Conservation (phyloP, 1,140 invertebrate species). For the Sweltsa coloradensis region DNA sequence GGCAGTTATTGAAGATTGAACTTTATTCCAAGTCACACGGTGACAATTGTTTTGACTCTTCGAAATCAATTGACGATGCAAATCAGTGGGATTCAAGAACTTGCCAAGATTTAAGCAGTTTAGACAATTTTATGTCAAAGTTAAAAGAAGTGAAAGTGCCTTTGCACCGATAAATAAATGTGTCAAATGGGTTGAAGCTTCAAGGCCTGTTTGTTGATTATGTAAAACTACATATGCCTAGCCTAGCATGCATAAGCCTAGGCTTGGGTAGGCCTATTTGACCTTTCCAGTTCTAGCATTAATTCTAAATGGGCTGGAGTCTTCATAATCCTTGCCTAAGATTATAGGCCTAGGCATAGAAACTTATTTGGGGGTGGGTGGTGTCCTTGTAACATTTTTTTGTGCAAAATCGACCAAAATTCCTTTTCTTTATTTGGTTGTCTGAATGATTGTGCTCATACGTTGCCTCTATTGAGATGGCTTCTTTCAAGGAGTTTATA, state of each 20-base stretch:
- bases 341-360: too few species aligned
- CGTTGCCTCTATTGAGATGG: too few species aligned
- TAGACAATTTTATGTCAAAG: conserved; percentile 27
- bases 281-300: too few species aligned
- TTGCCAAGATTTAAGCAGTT: conserved; percentile 23
- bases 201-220: background rate
- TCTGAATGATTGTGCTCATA: too few species aligned
- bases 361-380: too few species aligned
- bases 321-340: too few species aligned
- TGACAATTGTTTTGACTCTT: conserved; percentile 3
- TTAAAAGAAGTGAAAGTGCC: conserved; percentile 23
- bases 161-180: conserved; percentile 22
- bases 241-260: background rate
- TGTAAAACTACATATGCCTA: background rate
- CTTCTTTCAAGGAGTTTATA: too few species aligned
- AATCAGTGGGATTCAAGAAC: conserved; percentile 20
- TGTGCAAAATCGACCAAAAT: too few species aligned
- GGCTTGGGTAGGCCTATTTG: background rate
- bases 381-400: too few species aligned
- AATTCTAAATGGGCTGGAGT: too few species aligned
- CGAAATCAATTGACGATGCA: conserved; percentile 2
- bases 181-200: background rate
- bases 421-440: too few species aligned
- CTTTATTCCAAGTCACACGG: conserved; percentile 18
- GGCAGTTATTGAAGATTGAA: conserved; percentile 28